Evolutionary conservation across 2,888 invertebrate genomes (phyloP).

Genomic region (Mactromeris polynyma): DNA sequence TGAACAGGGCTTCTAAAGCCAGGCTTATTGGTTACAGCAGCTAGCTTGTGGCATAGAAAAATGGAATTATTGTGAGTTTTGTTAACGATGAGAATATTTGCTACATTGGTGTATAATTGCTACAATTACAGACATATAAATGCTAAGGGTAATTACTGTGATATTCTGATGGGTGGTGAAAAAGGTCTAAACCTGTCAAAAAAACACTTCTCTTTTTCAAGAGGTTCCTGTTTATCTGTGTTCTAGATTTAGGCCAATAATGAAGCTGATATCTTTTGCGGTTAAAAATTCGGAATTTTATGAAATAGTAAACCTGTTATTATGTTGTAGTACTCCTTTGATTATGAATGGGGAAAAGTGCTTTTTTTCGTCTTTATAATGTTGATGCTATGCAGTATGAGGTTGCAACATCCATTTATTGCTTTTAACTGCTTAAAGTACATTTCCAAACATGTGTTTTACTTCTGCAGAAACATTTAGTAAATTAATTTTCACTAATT

Average conservation of each 20-base stretch:
- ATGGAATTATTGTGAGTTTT: background rate
- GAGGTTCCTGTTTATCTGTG: background rate
- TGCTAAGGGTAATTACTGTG: conserved; percentile 51
- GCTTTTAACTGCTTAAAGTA: background rate
- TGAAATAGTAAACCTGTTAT: background rate
- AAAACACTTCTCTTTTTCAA: background rate
- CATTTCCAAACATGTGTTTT: background rate
- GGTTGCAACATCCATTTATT: background rate
- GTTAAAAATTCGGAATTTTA: too few relatives aligned
- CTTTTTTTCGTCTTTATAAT: background rate
- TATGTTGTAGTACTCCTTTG: too few relatives aligned
- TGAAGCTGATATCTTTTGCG: too few relatives aligned
- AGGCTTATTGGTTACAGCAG: background rate
- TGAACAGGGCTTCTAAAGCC: background rate
- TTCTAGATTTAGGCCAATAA: background rate
- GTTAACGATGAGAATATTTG: background rate
- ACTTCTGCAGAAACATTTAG: background rate
- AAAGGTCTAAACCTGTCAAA: conserved; percentile 15
- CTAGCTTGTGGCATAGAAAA: background rate
- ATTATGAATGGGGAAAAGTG: too few relatives aligned
- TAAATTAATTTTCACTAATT: background rate
- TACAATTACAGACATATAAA: conserved; percentile 61
- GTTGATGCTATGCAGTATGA: background rate
- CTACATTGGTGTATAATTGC: conserved; percentile 52
- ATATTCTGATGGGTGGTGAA: conserved; percentile 38